Percentiles rank a stretch among this genome's conserved stretches.
Evolutionary conservation across 2,797 vertebrate genomes (phyloP).

Genomic region (Microctenopoma stevenorrisi): DNA sequence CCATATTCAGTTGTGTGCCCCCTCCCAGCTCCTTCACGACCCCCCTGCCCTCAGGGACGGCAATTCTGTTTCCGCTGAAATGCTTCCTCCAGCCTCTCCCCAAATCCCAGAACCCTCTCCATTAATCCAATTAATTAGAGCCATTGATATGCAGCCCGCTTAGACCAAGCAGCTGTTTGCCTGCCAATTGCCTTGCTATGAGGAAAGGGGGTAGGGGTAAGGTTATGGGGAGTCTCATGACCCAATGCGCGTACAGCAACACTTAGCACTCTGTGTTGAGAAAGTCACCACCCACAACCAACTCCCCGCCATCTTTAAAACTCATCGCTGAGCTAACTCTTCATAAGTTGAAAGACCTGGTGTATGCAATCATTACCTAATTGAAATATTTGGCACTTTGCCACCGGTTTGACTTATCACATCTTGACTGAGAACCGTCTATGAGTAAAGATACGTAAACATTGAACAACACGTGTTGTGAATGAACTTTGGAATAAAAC

Average conservation of each 20-base stretch:
- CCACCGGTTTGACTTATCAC: conserved; percentile 38
- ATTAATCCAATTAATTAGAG: conserved; percentile 99
- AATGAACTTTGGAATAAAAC: conserved; percentile 20
- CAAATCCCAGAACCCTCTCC: conserved; percentile 92
- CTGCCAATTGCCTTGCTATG: conserved; percentile 80
- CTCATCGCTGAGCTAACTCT: conserved; percentile 33
- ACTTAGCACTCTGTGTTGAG: conserved; percentile 47
- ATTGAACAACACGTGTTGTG: conserved; percentile 1
- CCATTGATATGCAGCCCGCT: conserved; percentile 89
- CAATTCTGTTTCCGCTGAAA: conserved; percentile 92
- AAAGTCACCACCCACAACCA: conserved; percentile 57
- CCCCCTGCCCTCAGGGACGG: conserved; percentile 87
- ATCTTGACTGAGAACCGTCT: conserved; percentile 17
- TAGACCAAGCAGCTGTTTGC: conserved; percentile 90
- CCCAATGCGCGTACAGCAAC: conserved; percentile 60
- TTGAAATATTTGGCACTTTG: conserved; percentile 45
- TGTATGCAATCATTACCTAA: conserved; percentile 47
- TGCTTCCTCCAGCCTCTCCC: conserved; percentile 88
- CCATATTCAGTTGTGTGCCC: conserved; percentile 90
- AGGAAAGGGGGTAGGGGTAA: conserved; percentile 22
- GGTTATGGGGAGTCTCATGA: conserved; percentile 64
- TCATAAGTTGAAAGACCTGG: conserved; percentile 51
- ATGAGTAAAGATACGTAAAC: conserved; percentile 16
- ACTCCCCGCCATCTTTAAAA: conserved; percentile 29
- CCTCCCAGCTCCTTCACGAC: conserved; percentile 73